phyloP scores from a whole-genome alignment of 2,888 invertebrate genomes.

The Synanthedon formicaeformis region DNA sequence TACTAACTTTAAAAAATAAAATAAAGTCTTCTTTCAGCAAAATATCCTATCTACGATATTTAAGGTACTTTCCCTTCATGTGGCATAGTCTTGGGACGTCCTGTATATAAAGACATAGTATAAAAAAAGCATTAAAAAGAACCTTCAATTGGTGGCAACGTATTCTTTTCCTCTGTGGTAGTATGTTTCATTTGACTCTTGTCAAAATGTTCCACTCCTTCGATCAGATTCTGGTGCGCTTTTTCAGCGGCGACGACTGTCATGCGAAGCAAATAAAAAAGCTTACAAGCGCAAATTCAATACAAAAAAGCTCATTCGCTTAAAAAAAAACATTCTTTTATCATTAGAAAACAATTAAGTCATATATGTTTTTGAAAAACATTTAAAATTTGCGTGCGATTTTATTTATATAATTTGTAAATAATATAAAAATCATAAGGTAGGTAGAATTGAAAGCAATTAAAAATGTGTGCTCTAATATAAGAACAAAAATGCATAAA shows the following conservation, averaged over 20 bases:
- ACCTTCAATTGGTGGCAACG: conserved; percentile 81
- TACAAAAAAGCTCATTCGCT: conserved; percentile 10
- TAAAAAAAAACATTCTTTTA: not conserved
- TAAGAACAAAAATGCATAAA: not conserved
- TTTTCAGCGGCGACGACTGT: conserved; percentile 80
- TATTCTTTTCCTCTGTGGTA: conserved; percentile 79
- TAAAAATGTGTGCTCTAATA: too few relatives aligned
- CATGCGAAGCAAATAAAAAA: conserved; percentile 9
- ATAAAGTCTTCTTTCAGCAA: too few relatives aligned
- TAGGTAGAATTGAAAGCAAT: too few relatives aligned
- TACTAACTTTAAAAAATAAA: too few relatives aligned
- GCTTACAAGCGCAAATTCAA: conserved; percentile 17
- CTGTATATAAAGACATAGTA: too few relatives aligned
- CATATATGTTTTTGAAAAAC: too few relatives aligned
- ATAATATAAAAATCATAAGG: too few relatives aligned
- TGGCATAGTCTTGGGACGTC: too few relatives aligned
- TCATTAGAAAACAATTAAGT: conserved; percentile 1
- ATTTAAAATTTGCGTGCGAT: too few relatives aligned
- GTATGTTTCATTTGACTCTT: conserved; percentile 80
- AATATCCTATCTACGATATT: too few relatives aligned
- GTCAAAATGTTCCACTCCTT: conserved; percentile 80
- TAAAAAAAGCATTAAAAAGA: conserved; percentile 16
- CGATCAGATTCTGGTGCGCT: conserved; percentile 77
- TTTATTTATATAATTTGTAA: too few relatives aligned
- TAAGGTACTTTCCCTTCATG: too few relatives aligned